Conservation (phyloP, 2,113 vertebrate species). For the Mus spicilegus region DNA sequence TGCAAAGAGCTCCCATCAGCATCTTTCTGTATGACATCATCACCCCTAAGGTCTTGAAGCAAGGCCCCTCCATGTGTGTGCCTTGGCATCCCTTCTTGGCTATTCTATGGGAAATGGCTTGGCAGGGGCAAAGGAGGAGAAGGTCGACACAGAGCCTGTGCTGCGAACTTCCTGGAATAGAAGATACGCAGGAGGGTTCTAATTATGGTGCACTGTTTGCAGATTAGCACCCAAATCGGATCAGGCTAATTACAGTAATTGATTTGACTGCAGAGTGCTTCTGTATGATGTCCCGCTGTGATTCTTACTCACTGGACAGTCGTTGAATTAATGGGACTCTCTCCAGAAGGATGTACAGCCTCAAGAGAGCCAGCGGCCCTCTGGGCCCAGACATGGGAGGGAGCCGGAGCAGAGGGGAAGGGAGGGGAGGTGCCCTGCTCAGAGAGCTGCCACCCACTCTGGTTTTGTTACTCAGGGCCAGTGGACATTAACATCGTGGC, state of each 20-base stretch:
- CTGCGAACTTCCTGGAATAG: constrained; percentile 33
- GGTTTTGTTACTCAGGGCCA: constrained; percentile 87
- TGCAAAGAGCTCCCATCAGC: accelerated
- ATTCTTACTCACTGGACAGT: constrained; percentile 52
- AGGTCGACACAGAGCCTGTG: background rate
- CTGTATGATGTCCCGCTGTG: constrained; percentile 62
- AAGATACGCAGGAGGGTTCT: constrained; percentile 57
- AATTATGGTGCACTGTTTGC: constrained; percentile 71
- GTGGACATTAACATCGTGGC: constrained; percentile 91
- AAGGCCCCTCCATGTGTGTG: background rate
- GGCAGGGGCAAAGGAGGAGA: background rate
- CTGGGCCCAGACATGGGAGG: background rate
- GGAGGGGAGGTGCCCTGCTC: background rate
- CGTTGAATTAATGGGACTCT: constrained; percentile 40
- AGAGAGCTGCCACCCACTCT: background rate
- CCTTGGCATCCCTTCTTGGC: background rate
- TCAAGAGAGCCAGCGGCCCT: background rate
- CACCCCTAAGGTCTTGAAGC: background rate
- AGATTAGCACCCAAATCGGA: constrained; percentile 76
- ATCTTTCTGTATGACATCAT: background rate
- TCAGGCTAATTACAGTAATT: constrained; percentile 79
- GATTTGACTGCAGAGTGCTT: constrained; percentile 67
- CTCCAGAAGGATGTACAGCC: constrained; percentile 1
- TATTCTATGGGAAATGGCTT: background rate
- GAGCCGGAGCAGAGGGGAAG: background rate